phyloP scores from a whole-genome alignment of 2,888 invertebrate genomes.

The Xestobium rufovillosum region DNA sequence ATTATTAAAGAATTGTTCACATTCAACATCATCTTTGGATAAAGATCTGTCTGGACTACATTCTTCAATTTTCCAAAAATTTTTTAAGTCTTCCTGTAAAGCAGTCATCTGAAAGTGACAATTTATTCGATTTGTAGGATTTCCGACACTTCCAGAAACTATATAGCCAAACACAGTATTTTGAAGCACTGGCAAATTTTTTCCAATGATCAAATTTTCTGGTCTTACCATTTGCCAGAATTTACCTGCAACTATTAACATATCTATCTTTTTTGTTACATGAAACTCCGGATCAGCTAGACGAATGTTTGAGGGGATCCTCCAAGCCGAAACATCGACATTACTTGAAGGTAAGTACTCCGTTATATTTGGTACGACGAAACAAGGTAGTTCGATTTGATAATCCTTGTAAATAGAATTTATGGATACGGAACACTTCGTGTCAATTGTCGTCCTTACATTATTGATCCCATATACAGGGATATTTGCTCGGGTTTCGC shows the following conservation, averaged over 20 bases:
- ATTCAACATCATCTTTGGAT: conserved; percentile 4
- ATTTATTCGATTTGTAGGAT: conserved; percentile 8
- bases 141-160: background rate
- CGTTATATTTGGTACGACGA: background rate
- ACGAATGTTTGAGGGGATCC: background rate
- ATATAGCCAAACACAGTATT: background rate
- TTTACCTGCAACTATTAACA: background rate
- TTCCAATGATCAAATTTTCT: background rate
- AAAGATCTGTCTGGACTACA: conserved; percentile 8
- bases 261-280: background rate
- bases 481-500: too few species aligned
- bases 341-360: background rate
- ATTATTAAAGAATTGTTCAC: too few species aligned
- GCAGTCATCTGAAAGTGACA: conserved; percentile 2
- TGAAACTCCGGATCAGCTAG: conserved; percentile 1
- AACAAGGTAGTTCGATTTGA: background rate
- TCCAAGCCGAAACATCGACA: background rate
- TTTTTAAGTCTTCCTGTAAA: conserved; percentile 12
- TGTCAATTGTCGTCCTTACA: conserved; percentile 9
- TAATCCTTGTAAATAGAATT: background rate
- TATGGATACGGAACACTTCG: conserved; percentile 7
- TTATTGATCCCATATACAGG: too few species aligned
- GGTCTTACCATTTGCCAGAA: background rate
- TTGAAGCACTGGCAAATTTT: background rate
- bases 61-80: too few species aligned